Evolutionary conservation across 2,888 invertebrate species (phyloP).

Genomic region (Latheticus oryzae): DNA sequence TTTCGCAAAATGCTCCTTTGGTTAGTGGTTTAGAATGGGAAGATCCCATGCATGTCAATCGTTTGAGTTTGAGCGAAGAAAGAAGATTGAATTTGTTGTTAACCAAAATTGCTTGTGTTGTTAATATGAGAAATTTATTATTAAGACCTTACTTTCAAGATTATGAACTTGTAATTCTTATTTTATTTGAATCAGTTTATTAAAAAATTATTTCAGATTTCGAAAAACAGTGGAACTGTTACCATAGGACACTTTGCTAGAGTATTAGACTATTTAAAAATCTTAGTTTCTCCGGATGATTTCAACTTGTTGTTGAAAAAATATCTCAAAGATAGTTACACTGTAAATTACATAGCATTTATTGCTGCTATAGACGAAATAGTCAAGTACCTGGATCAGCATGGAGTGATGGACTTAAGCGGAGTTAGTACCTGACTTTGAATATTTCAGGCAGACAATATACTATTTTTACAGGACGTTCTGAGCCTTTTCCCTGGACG

Average conservation of each 20-base stretch:
- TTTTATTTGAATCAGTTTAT: conserved; percentile 3
- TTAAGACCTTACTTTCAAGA: conserved; percentile 81
- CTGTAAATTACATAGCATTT: conserved; percentile 83
- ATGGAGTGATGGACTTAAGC: conserved; percentile 68
- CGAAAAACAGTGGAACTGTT: conserved; percentile 80
- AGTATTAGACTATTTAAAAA: conserved; percentile 77
- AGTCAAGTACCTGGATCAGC: conserved; percentile 69
- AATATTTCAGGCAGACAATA: neutral
- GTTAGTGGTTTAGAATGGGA: conserved; percentile 75
- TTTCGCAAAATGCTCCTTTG: conserved; percentile 65
- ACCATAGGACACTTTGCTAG: conserved; percentile 83
- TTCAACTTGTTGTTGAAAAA: conserved; percentile 79
- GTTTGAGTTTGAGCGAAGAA: conserved; percentile 74
- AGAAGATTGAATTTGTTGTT: conserved; percentile 76
- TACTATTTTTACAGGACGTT: conserved; percentile 63
- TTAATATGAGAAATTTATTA: conserved; percentile 71
- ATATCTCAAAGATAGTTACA: conserved; percentile 81
- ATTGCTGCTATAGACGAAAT: conserved; percentile 76
- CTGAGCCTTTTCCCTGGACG: conserved; percentile 72
- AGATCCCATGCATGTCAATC: conserved; percentile 76
- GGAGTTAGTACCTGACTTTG: conserved; percentile 66
- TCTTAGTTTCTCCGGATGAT: conserved; percentile 77
- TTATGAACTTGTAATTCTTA: conserved; percentile 71
- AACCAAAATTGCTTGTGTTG: conserved; percentile 76
- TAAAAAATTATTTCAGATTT: conserved; percentile 70